These are phyloP conservation scores for Campylomormyrus tamandua DNA, from an alignment of 2,113 vertebrate genomes.

Conservation along the genomic window DNA sequence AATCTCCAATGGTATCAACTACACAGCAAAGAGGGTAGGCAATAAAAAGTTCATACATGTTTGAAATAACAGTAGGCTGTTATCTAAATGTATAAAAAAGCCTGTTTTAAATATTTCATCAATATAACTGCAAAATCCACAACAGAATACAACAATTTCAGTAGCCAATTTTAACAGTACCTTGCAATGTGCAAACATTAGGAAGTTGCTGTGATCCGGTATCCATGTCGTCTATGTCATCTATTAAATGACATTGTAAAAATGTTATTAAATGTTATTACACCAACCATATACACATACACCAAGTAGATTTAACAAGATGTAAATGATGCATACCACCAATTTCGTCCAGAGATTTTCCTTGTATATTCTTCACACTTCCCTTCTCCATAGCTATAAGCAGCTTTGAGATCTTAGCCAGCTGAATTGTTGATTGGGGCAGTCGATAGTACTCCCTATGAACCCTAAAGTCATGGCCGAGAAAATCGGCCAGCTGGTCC, in stretches of 20 bases:
- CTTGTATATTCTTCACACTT: constrained; percentile 17
- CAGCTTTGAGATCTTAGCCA: constrained; percentile 27
- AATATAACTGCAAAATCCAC: neutral
- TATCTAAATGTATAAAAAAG: neutral
- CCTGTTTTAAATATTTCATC: neutral
- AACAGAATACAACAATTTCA: neutral
- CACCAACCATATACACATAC: neutral
- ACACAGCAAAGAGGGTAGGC: neutral
- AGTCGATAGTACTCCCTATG: constrained; percentile 20
- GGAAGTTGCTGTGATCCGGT: neutral
- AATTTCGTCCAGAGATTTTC: constrained; percentile 22
- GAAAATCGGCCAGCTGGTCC: no score
- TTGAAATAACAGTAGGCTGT: neutral
- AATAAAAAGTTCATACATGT: neutral
- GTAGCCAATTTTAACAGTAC: neutral
- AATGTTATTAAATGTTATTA: neutral
- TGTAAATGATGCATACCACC: no score
- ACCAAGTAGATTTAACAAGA: neutral
- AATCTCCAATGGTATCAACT: neutral
- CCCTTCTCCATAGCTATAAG: constrained; percentile 25
- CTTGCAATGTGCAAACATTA: constrained; percentile 1
- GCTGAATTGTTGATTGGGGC: constrained; percentile 21
- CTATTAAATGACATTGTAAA: neutral
- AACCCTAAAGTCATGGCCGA: neutral
- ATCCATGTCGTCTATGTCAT: neutral